Conservation (phyloP, 2,113 vertebrate species). For the Mobula birostris region DNA sequence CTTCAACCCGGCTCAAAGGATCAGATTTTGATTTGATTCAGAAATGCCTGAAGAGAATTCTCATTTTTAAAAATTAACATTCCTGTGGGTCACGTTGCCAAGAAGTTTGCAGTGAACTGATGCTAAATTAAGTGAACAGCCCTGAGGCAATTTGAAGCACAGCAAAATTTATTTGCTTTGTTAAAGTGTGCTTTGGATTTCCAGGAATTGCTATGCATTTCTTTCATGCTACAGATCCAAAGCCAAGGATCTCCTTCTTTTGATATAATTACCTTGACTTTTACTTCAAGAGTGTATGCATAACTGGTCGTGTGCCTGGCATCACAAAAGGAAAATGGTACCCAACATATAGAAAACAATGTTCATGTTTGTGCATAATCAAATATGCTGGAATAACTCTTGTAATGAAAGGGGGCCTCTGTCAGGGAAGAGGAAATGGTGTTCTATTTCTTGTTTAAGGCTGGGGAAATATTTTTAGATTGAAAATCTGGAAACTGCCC, state of each 20-base stretch:
- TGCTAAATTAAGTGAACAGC: not conserved
- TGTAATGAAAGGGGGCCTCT: not conserved
- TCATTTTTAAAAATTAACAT: not conserved
- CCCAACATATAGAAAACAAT: not conserved
- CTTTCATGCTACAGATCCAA: not conserved
- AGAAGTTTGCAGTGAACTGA: not conserved
- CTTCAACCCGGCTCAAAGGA: slow-evolving; percentile 17
- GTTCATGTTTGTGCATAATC: not conserved
- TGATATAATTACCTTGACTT: not conserved
- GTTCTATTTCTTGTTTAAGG: too few species aligned
- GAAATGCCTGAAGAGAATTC: not conserved
- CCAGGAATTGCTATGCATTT: not conserved
- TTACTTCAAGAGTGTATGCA: not conserved
- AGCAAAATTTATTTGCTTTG: slow-evolving; percentile 6
- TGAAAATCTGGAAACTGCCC: too few species aligned
- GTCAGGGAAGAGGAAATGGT: not conserved
- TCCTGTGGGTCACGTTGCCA: not conserved
- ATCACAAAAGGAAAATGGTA: not conserved
- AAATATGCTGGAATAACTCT: too few species aligned
- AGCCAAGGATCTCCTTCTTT: not conserved
- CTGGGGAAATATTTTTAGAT: too few species aligned
- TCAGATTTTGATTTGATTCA: slow-evolving; percentile 23
- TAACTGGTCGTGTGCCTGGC: not conserved
- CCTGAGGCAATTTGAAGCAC: not conserved
- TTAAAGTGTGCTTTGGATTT: slow-evolving; percentile 19